Conservation (phyloP, 2,797 vertebrate genomes). For the Spatula clypeata region DNA sequence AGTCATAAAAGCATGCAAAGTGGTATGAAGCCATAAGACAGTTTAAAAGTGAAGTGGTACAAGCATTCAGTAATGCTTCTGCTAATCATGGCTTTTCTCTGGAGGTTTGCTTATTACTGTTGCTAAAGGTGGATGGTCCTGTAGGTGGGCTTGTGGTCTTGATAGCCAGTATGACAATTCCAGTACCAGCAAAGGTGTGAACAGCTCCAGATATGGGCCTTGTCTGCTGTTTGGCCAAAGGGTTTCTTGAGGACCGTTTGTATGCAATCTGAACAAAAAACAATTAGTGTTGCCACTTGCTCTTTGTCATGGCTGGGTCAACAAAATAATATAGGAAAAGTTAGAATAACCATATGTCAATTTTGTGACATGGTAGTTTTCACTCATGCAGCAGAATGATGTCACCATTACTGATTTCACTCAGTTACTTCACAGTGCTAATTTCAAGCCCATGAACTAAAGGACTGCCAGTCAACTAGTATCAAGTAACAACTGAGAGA, state of each 20-base stretch:
- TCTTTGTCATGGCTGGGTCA: neutral
- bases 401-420: slow-evolving; percentile 11
- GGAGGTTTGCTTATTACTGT: neutral
- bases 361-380: neutral
- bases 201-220: accelerated
- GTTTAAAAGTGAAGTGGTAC: neutral
- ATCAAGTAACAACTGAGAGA: slow-evolving; percentile 33
- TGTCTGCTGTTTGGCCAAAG: neutral
- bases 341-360: neutral
- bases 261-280: neutral
- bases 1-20: neutral
- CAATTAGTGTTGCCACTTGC: accelerated
- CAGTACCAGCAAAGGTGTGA: too few species aligned
- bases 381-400: neutral
- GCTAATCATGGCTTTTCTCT: neutral
- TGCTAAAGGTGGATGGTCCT: neutral
- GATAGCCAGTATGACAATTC: neutral
- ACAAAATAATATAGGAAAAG: neutral
- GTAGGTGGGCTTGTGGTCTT: neutral
- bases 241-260: neutral
- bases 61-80: neutral
- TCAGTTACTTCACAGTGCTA: slow-evolving; percentile 3
- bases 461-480: neutral
- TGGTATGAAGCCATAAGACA: neutral
- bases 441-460: slow-evolving; percentile 60